Evolutionary conservation across 2,797 vertebrate genomes (phyloP).

Genomic region (Fistularia commersonii): DNA sequence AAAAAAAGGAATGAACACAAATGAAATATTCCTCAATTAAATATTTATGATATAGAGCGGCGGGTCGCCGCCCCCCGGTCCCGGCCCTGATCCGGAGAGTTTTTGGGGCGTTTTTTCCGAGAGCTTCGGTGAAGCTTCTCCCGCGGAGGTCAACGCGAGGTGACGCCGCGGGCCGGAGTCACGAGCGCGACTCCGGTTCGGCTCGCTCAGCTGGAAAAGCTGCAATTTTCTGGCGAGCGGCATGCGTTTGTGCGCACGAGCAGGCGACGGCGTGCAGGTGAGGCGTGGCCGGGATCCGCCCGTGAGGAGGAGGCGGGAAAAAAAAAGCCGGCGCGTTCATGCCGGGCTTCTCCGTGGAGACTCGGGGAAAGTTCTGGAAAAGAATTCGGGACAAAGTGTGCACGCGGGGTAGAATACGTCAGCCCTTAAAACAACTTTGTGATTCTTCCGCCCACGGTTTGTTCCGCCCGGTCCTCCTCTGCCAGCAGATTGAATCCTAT

Average conservation of each 20-base stretch:
- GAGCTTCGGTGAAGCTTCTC: constrained; percentile 2
- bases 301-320: constrained; percentile 18
- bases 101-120: too few species aligned
- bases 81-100: too few species aligned
- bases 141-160: constrained; percentile 10
- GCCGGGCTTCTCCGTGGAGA: constrained; percentile 36
- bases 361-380: constrained; percentile 46
- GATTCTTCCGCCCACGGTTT: constrained; percentile 61
- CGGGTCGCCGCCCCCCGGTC: too few species aligned
- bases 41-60: too few species aligned
- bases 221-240: constrained; percentile 12
- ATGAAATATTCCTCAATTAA: too few species aligned
- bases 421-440: constrained; percentile 57
- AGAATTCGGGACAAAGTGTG: constrained; percentile 48
- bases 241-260: constrained; percentile 4
- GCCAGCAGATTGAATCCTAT: constrained; percentile 66
- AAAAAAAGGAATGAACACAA: too few species aligned
- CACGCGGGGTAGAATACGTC: constrained; percentile 54
- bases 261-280: constrained; percentile 21
- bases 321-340: constrained; percentile 25
- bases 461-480: constrained; percentile 55
- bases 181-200: constrained; percentile 33
- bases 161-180: constrained; percentile 7
- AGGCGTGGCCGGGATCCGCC: constrained; percentile 17
- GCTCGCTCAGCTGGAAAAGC: constrained; percentile 51